Evolutionary conservation across 1,140 invertebrate genomes (phyloP).

Genomic region (Leptestheria dahalacensis): DNA sequence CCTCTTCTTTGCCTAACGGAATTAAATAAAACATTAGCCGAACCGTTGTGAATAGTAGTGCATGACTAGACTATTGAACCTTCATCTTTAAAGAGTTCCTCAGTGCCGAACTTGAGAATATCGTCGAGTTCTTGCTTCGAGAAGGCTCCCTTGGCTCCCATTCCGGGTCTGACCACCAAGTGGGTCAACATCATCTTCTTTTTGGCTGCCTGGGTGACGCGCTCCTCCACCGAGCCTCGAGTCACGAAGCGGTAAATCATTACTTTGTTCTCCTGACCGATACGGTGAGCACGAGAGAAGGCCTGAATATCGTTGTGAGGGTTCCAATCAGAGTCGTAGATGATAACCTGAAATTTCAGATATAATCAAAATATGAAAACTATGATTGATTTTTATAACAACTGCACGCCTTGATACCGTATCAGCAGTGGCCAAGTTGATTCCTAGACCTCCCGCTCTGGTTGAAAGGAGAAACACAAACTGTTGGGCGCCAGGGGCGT

Average conservation of each 20-base stretch:
- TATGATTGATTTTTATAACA: too few relatives aligned
- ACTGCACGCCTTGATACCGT: too few relatives aligned
- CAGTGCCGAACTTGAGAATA: conserved; percentile 96
- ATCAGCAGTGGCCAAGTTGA: conserved; percentile 97
- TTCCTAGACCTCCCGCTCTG: conserved; percentile 92
- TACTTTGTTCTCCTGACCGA: conserved; percentile 95
- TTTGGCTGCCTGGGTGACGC: conserved; percentile 95
- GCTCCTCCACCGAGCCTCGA: conserved; percentile 93
- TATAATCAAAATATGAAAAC: too few relatives aligned
- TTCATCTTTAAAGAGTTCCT: conserved; percentile 88
- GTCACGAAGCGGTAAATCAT: conserved; percentile 99
- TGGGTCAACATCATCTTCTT: conserved; percentile 99
- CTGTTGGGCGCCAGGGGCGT: conserved; percentile 64
- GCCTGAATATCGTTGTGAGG: conserved; percentile 99
- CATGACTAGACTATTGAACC: conserved; percentile 28
- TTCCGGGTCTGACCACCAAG: conserved; percentile 87
- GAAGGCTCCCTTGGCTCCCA: conserved; percentile 89
- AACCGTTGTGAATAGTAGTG: not conserved
- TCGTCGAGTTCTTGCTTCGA: conserved; percentile 99
- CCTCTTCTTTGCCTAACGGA: conserved; percentile 39
- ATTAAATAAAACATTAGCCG: not conserved
- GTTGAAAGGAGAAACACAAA: conserved; percentile 97
- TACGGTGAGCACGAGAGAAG: conserved; percentile 95
- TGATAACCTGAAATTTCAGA: conserved; percentile 39
- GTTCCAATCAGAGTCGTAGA: conserved; percentile 99